Evolutionary conservation across 2,113 vertebrate species (phyloP), one percentile per base, ranked within the genome.

Genomic region (Misgurnus mizolepis): DNA sequence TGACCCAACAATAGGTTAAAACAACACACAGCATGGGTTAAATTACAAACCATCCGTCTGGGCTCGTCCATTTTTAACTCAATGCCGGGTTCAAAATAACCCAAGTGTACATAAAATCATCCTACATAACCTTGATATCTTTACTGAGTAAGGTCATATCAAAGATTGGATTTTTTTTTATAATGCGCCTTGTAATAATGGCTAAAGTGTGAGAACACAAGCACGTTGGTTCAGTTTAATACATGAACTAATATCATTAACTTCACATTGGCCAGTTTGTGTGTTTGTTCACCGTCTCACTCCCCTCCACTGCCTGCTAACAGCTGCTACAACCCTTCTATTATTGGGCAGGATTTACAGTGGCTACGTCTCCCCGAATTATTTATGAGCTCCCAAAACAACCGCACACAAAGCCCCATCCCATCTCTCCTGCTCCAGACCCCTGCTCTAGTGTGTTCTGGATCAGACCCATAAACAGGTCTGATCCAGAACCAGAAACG

Each of bases 341-440:
- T 89, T 90, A 90, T 90, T 91, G 87, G 89, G 64, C 84, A 90
- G 86, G 89, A 92, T 92, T 93, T 93, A 93, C 89, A 90, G 89
- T 89, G 89, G 88, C 87, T 88, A 89, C 83, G 89, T 87, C 89
- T 91, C 91, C 90, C 87, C 88, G 85, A 91, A 91, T 90, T 92
- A 92, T 93, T 93, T 93, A 93, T 87, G 87, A 92, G 90, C 85
- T 90, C 84, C 87, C 86, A 90, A 88, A 88, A 88, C 85, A 89
- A 86, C 85, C 56, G 77, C 88, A 90, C 86, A 87, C 88, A 83
- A 84, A 85, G 84, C 82, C 85, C 67, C 43, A 45, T 77, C 61
- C 14, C 62, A 50, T 53, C n/a, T 69, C 81, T 55, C 41, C 14
- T 78, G 41, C 71, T 39, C 53, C 71, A 73, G 68, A 61, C 18